phyloP scores from a whole-genome alignment of 2,113 vertebrate species.

The Numenius arquata region DNA sequence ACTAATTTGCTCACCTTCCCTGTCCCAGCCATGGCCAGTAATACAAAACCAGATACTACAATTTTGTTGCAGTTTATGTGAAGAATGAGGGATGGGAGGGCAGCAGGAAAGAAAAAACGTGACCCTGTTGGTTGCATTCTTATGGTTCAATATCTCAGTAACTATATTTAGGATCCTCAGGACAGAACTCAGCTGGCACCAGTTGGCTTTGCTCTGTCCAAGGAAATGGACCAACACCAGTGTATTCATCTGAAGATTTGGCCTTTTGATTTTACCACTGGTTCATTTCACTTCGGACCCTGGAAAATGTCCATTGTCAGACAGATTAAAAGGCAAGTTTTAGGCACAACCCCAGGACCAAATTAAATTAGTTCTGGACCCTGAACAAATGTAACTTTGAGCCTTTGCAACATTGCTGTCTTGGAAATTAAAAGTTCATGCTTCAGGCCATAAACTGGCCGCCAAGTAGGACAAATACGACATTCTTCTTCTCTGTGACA shows the following conservation, averaged over 20 bases:
- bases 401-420: neutral
- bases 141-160: neutral
- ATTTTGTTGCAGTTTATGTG: fast-evolving
- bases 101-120: neutral
- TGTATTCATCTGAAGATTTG: neutral
- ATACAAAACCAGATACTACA: neutral
- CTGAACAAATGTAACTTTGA: constrained; percentile 43
- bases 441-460: constrained; percentile 6
- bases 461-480: neutral
- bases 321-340: neutral
- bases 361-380: constrained; percentile 49
- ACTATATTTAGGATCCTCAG: neutral
- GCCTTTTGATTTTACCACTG: neutral
- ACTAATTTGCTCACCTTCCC: neutral
- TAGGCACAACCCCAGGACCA: neutral
- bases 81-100: neutral
- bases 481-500: neutral
- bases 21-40: neutral
- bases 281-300: constrained; percentile 1
- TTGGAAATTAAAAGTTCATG: constrained; percentile 47
- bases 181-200: neutral
- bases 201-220: neutral
- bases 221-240: neutral
- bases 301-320: neutral
- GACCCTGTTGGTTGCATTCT: neutral